Base-by-base conservation (phyloP, 2,888 invertebrate genomes). In the Diadromus collaris region DNA sequence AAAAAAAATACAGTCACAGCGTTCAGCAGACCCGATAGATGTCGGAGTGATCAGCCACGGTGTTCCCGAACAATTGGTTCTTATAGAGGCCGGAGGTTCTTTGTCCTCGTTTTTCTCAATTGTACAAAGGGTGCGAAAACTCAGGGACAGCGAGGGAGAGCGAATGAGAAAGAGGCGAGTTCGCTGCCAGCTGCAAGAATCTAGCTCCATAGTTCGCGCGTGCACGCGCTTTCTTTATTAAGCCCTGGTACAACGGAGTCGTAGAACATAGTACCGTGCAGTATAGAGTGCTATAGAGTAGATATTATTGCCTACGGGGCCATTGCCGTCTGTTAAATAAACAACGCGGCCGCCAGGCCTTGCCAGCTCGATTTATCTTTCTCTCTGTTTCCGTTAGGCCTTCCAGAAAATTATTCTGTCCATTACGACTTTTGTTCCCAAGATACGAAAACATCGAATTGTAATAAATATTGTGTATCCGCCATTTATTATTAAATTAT, bases 101-200 rank as follows among this genome's bases (percentile, higher is more conserved):
- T 78, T 80, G 73, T 80, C 64, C 68, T 19, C 65, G 13, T 77
- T 74, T 51, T 63, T 67, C 67, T 72, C 63, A 54, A 74, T 74
- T 60, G 65, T 48, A 16, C 70, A 27, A 70, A 41, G 78, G 78
- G 75, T 67, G 78, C 78, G 61, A 78, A 73, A 75, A 67, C 75
- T 70, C 61, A 67, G 75, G 73, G 34, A 58, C 70, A 70, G 34
- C 9, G 48, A n/a, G 46, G 9, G 27, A 29, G 29, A 56, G 65
- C 9, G 58, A 64, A 64, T 27, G 64, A 48, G 32, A 48, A 64
- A 56, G 54, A 29, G 54, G 27, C 29, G 69, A 51, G 32, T 38
- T 32, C 48, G 60, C 34, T 54, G 75, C 70, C 78, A 78, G 75
- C 78, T 78, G 78, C 78, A 46, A 19, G 60, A 70, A 61, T 67